phyloP scores from a whole-genome alignment of 92 coral and sea anemone species.

The Meandrina meandrites region DNA sequence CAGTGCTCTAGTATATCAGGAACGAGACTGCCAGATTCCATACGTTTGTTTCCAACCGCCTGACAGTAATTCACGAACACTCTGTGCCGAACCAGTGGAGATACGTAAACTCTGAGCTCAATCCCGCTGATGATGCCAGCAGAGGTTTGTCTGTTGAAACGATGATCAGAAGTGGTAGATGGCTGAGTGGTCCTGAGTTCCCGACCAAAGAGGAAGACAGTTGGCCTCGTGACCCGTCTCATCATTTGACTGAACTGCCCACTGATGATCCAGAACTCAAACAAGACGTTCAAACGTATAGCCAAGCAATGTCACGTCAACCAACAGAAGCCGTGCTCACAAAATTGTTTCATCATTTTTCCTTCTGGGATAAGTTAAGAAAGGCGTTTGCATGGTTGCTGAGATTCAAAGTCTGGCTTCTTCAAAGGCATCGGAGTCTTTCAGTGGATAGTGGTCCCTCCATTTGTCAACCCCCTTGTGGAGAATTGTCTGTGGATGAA shows the following conservation, averaged over 20 bases:
- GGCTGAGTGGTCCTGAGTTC: constrained; percentile 34
- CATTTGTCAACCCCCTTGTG: not conserved
- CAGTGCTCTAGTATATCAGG: constrained; percentile 30
- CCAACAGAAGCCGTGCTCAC: not conserved
- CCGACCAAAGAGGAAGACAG: constrained; percentile 15
- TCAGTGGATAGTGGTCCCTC: not conserved
- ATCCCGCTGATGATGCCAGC: constrained; percentile 46
- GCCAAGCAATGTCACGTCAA: not conserved
- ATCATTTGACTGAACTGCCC: not conserved
- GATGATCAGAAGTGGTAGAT: constrained; percentile 13
- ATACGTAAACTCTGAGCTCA: constrained; percentile 36
- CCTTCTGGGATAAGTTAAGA: not conserved
- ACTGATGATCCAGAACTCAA: not conserved
- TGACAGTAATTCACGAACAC: constrained; percentile 21
- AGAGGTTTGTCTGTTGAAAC: constrained; percentile 25
- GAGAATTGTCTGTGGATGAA: not conserved
- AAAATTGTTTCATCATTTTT: not conserved
- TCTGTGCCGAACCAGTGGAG: constrained; percentile 35
- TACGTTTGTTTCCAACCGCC: constrained; percentile 33
- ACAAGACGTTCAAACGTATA: not conserved
- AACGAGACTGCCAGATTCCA: constrained; percentile 32
- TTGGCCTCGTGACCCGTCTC: no score
- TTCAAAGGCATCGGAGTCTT: not conserved
- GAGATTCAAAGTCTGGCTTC: constrained; percentile 28
- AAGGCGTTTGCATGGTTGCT: not conserved